These are phyloP conservation scores for Apamea monoglypha DNA, from an alignment of 2,888 invertebrate genomes.

Conservation along the genomic window DNA sequence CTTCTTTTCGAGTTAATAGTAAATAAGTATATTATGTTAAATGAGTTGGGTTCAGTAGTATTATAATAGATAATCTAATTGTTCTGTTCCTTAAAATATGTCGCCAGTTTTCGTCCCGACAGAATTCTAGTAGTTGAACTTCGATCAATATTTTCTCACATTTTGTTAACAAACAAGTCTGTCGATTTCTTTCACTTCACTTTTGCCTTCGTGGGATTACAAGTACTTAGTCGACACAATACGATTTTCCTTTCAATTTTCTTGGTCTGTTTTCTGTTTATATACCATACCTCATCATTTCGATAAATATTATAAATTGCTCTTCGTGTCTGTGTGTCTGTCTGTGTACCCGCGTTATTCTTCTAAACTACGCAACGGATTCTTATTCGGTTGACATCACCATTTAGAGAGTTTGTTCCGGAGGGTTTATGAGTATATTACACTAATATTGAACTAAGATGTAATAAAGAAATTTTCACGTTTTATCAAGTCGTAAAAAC, in stretches of 20 bases:
- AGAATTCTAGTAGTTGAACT: neutral
- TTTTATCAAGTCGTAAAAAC: neutral
- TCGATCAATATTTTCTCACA: conserved; percentile 13
- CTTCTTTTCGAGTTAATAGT: neutral
- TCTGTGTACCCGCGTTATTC: neutral
- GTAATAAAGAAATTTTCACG: neutral
- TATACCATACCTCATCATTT: neutral
- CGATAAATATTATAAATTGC: neutral
- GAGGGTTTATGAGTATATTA: neutral
- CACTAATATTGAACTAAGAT: neutral
- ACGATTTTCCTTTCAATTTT: conserved; percentile 23
- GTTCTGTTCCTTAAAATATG: neutral
- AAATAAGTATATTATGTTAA: no score
- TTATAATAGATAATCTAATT: no score
- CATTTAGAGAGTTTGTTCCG: neutral
- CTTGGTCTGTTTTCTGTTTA: conserved; percentile 4
- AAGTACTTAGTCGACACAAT: conserved; percentile 25
- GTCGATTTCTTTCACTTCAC: conserved; percentile 1
- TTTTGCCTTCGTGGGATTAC: conserved; percentile 5
- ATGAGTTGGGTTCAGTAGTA: no score
- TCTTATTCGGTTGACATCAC: neutral
- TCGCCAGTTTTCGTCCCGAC: neutral
- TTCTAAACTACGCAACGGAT: neutral
- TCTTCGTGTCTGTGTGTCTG: neutral
- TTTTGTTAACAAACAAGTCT: conserved; percentile 1